Evolutionary conservation across 2,888 invertebrate species (phyloP).

Genomic region (Biston betularia): DNA sequence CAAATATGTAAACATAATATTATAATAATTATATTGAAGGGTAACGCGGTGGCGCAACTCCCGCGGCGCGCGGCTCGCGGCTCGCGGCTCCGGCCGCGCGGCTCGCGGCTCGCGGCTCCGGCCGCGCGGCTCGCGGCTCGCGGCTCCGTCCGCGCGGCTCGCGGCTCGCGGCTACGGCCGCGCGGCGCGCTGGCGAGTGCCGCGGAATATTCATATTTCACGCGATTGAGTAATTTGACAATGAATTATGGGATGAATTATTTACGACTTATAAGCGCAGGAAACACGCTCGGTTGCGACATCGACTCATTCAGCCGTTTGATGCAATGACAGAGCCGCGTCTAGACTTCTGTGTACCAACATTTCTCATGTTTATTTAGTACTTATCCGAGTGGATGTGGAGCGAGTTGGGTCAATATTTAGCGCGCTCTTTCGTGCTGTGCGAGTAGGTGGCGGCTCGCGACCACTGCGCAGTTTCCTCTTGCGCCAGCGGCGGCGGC

Average conservation of each 20-base stretch:
- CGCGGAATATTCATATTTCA: slow-evolving; percentile 12
- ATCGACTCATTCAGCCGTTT: neutral
- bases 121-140: neutral
- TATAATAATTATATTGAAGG: too few species aligned
- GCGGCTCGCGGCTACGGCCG: too few species aligned
- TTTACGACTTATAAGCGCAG: slow-evolving; percentile 6
- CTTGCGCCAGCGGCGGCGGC: slow-evolving; percentile 37
- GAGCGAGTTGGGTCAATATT: slow-evolving; percentile 5
- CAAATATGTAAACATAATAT: too few species aligned
- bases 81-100: neutral
- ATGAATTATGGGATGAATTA: slow-evolving; percentile 1
- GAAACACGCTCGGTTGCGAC: neutral
- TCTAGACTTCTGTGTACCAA: slow-evolving; percentile 11
- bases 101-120: neutral
- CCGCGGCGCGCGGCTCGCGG: neutral
- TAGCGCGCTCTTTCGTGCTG: neutral
- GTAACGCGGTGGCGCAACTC: neutral
- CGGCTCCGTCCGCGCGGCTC: neutral
- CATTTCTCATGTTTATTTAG: slow-evolving; percentile 16
- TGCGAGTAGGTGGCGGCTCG: slow-evolving; percentile 23
- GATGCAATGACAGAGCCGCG: slow-evolving; percentile 1
- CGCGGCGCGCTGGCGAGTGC: slow-evolving; percentile 19
- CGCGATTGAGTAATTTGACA: slow-evolving; percentile 23
- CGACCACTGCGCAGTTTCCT: slow-evolving; percentile 29
- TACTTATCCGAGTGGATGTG: slow-evolving; percentile 1